phyloP scores from a whole-genome alignment of 2,797 vertebrate genomes.

The Chiroxiphia lanceolata region DNA sequence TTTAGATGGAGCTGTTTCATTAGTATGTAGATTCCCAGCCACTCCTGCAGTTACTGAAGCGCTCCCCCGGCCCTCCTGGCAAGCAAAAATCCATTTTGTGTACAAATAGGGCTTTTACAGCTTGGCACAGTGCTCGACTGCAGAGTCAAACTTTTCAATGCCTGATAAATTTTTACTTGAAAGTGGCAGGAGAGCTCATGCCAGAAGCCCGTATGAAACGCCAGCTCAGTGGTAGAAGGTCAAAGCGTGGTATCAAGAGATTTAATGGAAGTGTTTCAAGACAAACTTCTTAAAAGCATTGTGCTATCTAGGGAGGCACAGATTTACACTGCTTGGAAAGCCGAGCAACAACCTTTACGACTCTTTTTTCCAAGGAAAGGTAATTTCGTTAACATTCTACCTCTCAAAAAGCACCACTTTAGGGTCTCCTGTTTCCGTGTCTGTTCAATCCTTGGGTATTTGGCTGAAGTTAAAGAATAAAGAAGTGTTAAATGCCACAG shows the following conservation, averaged over 20 bases:
- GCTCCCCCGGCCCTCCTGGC: background rate
- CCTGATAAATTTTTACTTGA: conserved; percentile 30
- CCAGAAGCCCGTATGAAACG: conserved; percentile 6
- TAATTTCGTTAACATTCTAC: background rate
- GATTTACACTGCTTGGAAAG: background rate
- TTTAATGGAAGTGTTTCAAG: conserved; percentile 10
- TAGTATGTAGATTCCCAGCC: background rate
- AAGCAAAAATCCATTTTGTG: background rate
- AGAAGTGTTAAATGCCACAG: background rate
- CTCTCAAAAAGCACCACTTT: background rate
- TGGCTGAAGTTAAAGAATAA: background rate
- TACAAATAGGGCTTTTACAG: conserved; percentile 29
- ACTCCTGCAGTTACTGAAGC: background rate
- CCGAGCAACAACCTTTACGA: background rate
- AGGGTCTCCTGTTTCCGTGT: background rate
- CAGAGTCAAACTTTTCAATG: background rate
- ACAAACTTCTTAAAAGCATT: conserved; percentile 1
- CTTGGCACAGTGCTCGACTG: background rate
- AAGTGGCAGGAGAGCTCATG: conserved; percentile 4
- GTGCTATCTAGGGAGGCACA: background rate
- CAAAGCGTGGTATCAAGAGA: conserved; percentile 3
- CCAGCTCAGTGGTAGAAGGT: conserved; percentile 39
- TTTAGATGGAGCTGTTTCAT: background rate
- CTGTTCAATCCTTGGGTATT: background rate
- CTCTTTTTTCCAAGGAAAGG: background rate